Percentiles rank a stretch among this genome's conserved stretches.
Evolutionary conservation across 2,797 vertebrate genomes (phyloP).

Genomic region (Notoglanidium macrostoma): DNA sequence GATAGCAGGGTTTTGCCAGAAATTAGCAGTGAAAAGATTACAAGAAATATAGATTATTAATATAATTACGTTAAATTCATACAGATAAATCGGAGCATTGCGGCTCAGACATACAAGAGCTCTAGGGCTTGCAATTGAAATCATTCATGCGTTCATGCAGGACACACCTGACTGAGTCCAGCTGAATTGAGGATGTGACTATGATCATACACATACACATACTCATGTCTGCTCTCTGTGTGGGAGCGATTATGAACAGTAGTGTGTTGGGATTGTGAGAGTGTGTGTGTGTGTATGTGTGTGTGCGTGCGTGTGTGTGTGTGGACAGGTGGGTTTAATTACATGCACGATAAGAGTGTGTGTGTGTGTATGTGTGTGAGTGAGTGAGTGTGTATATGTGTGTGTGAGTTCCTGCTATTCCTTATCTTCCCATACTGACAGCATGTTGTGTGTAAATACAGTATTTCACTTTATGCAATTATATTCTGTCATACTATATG

Average conservation of each 20-base stretch:
- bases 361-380: neutral
- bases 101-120: neutral
- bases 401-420: neutral
- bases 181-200: neutral
- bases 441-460: neutral
- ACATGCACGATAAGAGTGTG: neutral
- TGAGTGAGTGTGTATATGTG: neutral
- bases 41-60: neutral
- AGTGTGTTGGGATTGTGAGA: neutral
- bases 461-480: neutral
- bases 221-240: conserved; percentile 1
- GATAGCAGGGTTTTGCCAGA: neutral
- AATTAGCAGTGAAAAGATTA: neutral
- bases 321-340: conserved; percentile 25
- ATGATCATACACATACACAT: too few relatives aligned
- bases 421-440: neutral
- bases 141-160: neutral
- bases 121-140: neutral
- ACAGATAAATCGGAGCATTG: neutral
- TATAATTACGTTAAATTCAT: neutral
- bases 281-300: neutral
- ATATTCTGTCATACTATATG: neutral
- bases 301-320: neutral
- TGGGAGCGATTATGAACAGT: neutral
- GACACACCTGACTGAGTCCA: conserved; percentile 9